phyloP scores from a whole-genome alignment of 1,140 invertebrate species.

The Meloidogyne floridensis region DNA sequence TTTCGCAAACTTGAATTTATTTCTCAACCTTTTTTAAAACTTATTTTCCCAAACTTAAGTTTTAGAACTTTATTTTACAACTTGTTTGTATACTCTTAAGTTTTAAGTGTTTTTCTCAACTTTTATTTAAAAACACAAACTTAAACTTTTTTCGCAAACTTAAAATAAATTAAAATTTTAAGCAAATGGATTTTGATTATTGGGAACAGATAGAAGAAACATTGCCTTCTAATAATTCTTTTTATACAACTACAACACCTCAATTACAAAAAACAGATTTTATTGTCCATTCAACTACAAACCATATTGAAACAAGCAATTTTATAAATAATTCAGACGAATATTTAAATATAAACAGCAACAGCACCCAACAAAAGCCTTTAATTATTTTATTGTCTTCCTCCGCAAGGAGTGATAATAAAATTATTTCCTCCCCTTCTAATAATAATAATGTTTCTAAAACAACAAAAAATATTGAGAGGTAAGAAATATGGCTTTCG shows the following conservation, averaged over 20 bases:
- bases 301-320: not conserved
- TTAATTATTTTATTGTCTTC: not conserved
- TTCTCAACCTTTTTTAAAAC: too few relatives aligned
- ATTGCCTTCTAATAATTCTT: not conserved
- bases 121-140: too few relatives aligned
- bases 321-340: too few relatives aligned
- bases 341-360: not conserved
- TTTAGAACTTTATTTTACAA: too few relatives aligned
- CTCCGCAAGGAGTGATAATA: not conserved
- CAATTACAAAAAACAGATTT: not conserved
- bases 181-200: constrained; percentile 27
- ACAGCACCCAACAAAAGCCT: not conserved
- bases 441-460: not conserved
- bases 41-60: too few relatives aligned
- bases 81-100: too few relatives aligned
- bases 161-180: too few relatives aligned
- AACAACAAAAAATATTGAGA: not conserved
- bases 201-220: constrained; percentile 12
- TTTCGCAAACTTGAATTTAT: too few relatives aligned
- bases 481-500: not conserved
- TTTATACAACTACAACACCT: not conserved
- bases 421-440: not conserved
- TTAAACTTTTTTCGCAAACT: too few relatives aligned
- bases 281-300: not conserved
- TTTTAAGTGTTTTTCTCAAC: too few relatives aligned